A percentile compares a stretch with the other conserved stretches of the same genome.
phyloP scores from a whole-genome alignment of 2,113 vertebrate species.

The Chelonoidis abingdonii region DNA sequence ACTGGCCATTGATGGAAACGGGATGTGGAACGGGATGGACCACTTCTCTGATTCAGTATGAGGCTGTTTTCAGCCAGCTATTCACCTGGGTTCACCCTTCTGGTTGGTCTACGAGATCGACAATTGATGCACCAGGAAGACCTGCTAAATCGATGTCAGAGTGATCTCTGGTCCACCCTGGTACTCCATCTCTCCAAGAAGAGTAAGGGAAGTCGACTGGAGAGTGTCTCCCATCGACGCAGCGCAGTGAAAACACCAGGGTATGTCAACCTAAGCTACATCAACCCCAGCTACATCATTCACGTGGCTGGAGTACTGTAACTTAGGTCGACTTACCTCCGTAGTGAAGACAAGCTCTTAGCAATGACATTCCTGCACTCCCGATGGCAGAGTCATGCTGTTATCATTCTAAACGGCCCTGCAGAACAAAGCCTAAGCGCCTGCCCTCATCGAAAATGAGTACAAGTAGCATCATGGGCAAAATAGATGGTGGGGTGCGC shows the following conservation, averaged over 20 bases:
- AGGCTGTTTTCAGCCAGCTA: background rate
- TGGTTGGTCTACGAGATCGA: too few relatives aligned
- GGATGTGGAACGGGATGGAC: background rate
- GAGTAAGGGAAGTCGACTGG: too few relatives aligned
- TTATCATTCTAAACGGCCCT: background rate
- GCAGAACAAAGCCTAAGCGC: background rate
- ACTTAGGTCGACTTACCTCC: too few relatives aligned
- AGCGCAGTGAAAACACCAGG: too few relatives aligned
- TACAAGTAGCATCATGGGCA: background rate
- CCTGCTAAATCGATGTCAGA: too few relatives aligned
- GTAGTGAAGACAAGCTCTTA: background rate
- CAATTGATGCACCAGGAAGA: too few relatives aligned
- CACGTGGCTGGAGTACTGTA: too few relatives aligned
- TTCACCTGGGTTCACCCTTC: background rate
- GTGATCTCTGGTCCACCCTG: too few relatives aligned
- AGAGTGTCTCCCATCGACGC: too few relatives aligned
- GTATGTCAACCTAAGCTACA: too few relatives aligned
- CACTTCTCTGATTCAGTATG: background rate
- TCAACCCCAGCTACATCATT: too few relatives aligned
- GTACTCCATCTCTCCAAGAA: too few relatives aligned
- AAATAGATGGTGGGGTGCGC: background rate
- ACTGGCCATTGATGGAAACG: background rate
- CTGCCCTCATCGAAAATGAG: background rate
- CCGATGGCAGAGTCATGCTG: background rate
- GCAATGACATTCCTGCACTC: background rate